phyloP scores from a whole-genome alignment of 2,797 vertebrate genomes.

The Potorous gilbertii region DNA sequence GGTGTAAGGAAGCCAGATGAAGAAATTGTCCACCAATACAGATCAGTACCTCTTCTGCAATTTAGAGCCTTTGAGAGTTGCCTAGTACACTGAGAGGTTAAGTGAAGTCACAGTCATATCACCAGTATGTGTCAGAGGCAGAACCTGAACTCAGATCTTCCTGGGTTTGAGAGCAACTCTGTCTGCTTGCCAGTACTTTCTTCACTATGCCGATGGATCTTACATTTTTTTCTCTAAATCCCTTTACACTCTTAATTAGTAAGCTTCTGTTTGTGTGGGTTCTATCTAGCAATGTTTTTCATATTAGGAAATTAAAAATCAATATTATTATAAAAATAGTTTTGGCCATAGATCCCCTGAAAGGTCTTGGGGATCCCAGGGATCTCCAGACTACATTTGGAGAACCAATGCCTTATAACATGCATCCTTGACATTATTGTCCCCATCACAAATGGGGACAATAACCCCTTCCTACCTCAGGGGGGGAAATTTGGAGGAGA shows the following conservation, averaged over 20 bases:
- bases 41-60: not conserved
- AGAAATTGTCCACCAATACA: not conserved
- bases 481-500: not conserved
- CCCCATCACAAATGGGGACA: not conserved
- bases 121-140: not conserved
- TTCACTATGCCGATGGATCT: not conserved
- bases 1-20: not conserved
- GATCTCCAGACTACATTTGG: not conserved
- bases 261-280: not conserved
- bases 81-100: not conserved
- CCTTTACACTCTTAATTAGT: not conserved
- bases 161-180: not conserved
- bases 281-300: not conserved
- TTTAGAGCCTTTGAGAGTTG: not conserved
- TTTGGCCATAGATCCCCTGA: not conserved
- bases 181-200: not conserved
- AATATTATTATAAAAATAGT: not conserved
- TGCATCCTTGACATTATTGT: not conserved
- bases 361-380: not conserved
- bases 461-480: not conserved
- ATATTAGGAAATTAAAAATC: not conserved
- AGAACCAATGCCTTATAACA: not conserved
- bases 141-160: not conserved
- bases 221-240: not conserved
- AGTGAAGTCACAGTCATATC: not conserved